Conservation (phyloP, 2,888 invertebrate genomes). For the Tribolium freemani region DNA sequence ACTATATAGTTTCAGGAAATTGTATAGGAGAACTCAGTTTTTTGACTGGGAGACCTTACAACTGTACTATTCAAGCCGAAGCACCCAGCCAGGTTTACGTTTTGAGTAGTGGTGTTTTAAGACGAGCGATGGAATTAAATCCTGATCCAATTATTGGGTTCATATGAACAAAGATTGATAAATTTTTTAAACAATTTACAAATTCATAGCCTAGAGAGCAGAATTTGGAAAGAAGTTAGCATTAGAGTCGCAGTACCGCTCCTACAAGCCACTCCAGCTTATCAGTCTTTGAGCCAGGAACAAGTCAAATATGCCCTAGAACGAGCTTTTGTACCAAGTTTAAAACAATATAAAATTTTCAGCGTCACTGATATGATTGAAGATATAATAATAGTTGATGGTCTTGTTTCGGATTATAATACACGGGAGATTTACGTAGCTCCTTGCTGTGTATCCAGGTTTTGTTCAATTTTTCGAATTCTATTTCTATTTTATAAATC, state of each 20-base stretch:
- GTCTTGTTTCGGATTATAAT: conserved; percentile 70
- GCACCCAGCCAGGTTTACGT: conserved; percentile 72
- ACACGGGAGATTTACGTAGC: conserved; percentile 71
- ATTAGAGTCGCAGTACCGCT: conserved; percentile 58
- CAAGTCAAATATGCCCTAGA: conserved; percentile 67
- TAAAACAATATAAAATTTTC: conserved; percentile 70
- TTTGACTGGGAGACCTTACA: conserved; percentile 72
- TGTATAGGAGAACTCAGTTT: conserved; percentile 75
- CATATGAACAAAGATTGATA: not conserved
- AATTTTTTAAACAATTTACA: not conserved
- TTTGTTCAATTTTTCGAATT: not conserved
- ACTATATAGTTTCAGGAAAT: conserved; percentile 75
- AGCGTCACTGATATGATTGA: conserved; percentile 71
- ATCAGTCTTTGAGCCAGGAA: not conserved
- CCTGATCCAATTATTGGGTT: conserved; percentile 52
- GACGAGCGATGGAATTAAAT: conserved; percentile 67
- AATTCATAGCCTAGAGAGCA: conserved; percentile 58
- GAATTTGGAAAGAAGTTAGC: conserved; percentile 58
- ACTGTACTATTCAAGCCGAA: conserved; percentile 73
- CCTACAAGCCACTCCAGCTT: conserved; percentile 63
- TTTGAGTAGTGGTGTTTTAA: conserved; percentile 66
- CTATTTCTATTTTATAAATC: not conserved
- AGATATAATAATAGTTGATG: conserved; percentile 73
- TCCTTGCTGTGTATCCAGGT: conserved; percentile 71
- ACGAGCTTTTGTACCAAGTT: conserved; percentile 71